phyloP scores from a whole-genome alignment of 2,797 vertebrate genomes.

The Sus cebifrons region DNA sequence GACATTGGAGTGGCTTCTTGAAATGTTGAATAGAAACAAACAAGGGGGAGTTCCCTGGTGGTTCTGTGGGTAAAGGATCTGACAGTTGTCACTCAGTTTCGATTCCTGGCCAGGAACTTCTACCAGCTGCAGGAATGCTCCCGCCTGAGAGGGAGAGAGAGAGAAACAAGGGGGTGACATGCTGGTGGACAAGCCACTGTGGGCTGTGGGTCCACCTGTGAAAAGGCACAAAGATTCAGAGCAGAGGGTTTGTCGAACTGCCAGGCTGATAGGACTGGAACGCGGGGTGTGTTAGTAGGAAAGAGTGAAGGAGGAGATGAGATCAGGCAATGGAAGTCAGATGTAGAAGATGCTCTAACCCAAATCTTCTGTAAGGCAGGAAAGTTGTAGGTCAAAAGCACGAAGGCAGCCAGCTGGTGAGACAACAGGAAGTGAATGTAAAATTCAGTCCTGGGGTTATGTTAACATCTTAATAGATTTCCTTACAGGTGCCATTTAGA shows the following conservation, averaged over 20 bases:
- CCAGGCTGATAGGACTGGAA: not conserved
- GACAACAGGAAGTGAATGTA: not conserved
- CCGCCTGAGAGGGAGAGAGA: too few species aligned
- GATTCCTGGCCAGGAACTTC: too few species aligned
- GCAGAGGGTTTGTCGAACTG: not conserved
- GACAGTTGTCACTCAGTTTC: too few species aligned
- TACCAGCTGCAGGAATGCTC: too few species aligned
- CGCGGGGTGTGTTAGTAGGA: fast-evolving
- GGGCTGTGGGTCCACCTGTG: not conserved
- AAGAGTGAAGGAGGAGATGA: not conserved
- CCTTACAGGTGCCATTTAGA: not conserved
- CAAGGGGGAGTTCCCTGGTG: not conserved
- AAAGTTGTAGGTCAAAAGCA: not conserved
- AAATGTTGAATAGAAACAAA: not conserved
- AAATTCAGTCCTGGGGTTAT: not conserved
- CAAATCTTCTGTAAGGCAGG: not conserved
- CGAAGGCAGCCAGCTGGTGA: not conserved
- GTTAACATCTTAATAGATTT: not conserved
- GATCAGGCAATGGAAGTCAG: not conserved
- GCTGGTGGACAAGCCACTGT: not conserved
- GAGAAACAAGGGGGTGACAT: not conserved
- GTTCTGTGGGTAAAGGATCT: too few species aligned
- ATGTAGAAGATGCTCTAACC: not conserved
- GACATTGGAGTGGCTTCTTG: not conserved
- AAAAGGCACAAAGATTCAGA: not conserved